A percentile compares a stretch with the other conserved stretches of the same genome.
Conservation (phyloP, 2,113 vertebrate species). For the Microcebus lehilahytsara region DNA sequence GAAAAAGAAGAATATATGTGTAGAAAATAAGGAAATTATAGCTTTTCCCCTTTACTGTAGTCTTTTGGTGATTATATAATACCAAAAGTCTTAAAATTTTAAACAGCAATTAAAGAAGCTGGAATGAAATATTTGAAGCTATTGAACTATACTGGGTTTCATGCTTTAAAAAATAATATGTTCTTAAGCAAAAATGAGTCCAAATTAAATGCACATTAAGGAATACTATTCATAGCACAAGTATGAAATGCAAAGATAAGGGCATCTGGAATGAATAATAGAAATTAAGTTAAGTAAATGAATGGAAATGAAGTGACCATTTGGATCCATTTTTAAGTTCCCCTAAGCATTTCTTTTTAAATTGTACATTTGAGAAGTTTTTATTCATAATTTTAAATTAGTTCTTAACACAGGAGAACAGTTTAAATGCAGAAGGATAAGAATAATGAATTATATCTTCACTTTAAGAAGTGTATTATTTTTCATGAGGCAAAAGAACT, state of each 20-base stretch:
- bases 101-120: slow-evolving; percentile 12
- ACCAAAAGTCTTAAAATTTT: not conserved
- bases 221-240: slow-evolving; percentile 22
- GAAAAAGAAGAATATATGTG: not conserved
- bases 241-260: slow-evolving; percentile 46
- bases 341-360: not conserved
- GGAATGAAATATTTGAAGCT: slow-evolving; percentile 37
- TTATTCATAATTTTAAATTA: slow-evolving; percentile 6
- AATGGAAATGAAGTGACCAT: not conserved
- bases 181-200: not conserved
- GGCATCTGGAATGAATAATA: not conserved
- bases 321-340: slow-evolving; percentile 19
- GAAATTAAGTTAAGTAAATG: slow-evolving; percentile 31
- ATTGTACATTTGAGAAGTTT: slow-evolving; percentile 19
- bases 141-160: not conserved
- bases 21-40: not conserved
- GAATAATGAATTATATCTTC: not conserved
- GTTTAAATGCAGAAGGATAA: not conserved
- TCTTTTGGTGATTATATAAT: not conserved
- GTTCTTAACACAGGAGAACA: not conserved
- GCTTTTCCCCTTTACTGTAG: not conserved
- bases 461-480: not conserved
- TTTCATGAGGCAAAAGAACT: not conserved
- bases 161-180: slow-evolving; percentile 21
- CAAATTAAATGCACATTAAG: slow-evolving; percentile 37